These are phyloP conservation scores for Blastobasis lacticolella DNA, from an alignment of 2,888 invertebrate genomes.

Conservation along the genomic window DNA sequence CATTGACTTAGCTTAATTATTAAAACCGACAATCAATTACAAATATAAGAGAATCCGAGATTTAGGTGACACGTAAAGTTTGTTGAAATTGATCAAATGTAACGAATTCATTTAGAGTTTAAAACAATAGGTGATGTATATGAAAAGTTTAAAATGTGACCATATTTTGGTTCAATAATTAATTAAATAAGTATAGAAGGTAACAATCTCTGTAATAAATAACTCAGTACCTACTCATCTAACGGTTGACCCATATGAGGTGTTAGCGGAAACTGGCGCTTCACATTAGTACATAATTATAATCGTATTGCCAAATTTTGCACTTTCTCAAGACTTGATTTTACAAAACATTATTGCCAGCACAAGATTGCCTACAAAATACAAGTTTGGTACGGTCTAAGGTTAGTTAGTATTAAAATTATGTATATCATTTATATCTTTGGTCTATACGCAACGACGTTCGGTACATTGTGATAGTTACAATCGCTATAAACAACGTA, in stretches of 20 bases:
- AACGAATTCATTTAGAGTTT: too few species aligned
- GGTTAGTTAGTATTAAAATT: conserved; percentile 64
- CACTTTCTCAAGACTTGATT: neutral
- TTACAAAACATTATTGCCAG: conserved; percentile 26
- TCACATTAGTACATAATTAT: too few species aligned
- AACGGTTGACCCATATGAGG: too few species aligned
- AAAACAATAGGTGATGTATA: too few species aligned
- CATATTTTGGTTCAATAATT: too few species aligned
- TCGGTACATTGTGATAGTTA: conserved; percentile 60
- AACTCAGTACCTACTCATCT: too few species aligned
- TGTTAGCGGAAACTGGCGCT: too few species aligned
- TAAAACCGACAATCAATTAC: conserved; percentile 60
- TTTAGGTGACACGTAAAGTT: conserved; percentile 22
- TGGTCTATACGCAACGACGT: conserved; percentile 66
- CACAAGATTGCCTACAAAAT: conserved; percentile 53
- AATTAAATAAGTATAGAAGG: too few species aligned
- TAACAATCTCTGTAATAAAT: too few species aligned
- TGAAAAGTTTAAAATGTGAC: too few species aligned
- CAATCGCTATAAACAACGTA: conserved; percentile 67
- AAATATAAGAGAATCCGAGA: conserved; percentile 39
- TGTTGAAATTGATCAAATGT: neutral
- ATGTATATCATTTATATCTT: conserved; percentile 66
- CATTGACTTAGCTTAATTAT: conserved; percentile 72
- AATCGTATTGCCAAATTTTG: conserved; percentile 1
- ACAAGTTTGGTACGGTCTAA: conserved; percentile 70